Evolutionary conservation across 2,113 vertebrate genomes (phyloP).

Genomic region (Macquaria ambigua): DNA sequence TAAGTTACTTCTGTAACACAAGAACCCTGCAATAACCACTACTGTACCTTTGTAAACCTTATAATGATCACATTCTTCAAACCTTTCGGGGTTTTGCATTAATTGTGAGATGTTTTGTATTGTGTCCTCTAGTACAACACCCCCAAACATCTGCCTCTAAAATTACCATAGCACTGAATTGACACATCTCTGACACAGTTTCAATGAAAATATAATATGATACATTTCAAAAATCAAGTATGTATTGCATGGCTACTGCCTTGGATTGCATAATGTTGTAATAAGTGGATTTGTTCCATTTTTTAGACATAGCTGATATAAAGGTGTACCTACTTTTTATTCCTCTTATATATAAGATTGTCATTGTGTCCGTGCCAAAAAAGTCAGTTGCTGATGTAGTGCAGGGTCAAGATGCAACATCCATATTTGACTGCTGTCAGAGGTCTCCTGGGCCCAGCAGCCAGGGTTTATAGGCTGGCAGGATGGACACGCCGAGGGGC

Average conservation of each 20-base stretch:
- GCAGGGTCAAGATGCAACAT: constrained; percentile 6
- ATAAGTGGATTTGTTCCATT: neutral
- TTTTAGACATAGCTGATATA: neutral
- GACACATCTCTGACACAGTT: neutral
- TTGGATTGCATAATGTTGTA: constrained; percentile 9
- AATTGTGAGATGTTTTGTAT: neutral
- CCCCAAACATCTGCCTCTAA: neutral
- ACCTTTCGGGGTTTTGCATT: neutral
- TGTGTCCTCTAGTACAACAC: neutral
- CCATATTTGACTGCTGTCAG: constrained; percentile 16
- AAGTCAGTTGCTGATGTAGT: neutral
- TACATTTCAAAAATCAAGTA: neutral
- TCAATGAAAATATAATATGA: neutral
- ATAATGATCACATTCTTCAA: neutral
- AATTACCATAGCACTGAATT: neutral
- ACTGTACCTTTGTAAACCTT: neutral
- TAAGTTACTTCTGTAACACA: neutral
- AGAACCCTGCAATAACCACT: neutral
- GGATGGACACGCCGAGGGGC: constrained; percentile 44
- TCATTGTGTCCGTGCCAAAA: neutral
- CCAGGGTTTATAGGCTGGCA: constrained; percentile 23
- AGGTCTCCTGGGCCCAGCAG: constrained; percentile 26
- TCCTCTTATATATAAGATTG: neutral
- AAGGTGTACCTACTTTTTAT: neutral
- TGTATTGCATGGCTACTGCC: neutral